Base-by-base conservation (phyloP, 1,140 invertebrate genomes). In the Eupeodes corollae region DNA sequence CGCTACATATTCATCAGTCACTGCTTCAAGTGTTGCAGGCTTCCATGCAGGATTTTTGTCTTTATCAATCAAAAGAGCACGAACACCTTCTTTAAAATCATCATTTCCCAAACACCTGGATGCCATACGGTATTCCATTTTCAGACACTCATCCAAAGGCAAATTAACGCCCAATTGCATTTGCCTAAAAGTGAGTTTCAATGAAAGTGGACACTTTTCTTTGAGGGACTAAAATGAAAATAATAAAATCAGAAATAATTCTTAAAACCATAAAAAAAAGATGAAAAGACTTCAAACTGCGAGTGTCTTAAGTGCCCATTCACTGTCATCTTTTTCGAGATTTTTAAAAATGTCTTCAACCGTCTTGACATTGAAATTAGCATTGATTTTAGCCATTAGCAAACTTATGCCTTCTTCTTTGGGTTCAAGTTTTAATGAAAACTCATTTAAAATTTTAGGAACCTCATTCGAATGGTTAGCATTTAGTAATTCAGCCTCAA, bases 11-110 rank as follows among this genome's bases (percentile, higher is more conserved):
- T 83, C 77, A 37, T 83, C 75, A 1, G 79, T 79, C 2, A 94
- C 86, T 45, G 89, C 84, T 19, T 75, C 70, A 18, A 98, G 56
- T 6, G 72, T 72, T 57, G 60, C 68, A 32, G 76, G 95, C 71
- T 88, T 84, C 95, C 95, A 99, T 58, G 82, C 76, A 3, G 96
- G 94, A 39, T 79, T 86, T 54, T 92, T 82, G 67, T 96, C 92
- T 74, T 96, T 98, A 61, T 97, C 93, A 32, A 98, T 81, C 9
- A 99, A 72, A 14, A 98, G 73, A 54, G 94, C 92, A 59, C 93
- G 75, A 3, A 98, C 92, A 43, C 87, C 95, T 80, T 98, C 94
- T 68, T 81, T 84, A 68, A 99, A 98, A 69, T 99, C 94, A 50
- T 84, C 79, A 68, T 73, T 79, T 14, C 66, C 62, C 50, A 77